These are phyloP conservation scores for Vollenhovia emeryi DNA, from an alignment of 1,140 invertebrate species.

Conservation along the genomic window DNA sequence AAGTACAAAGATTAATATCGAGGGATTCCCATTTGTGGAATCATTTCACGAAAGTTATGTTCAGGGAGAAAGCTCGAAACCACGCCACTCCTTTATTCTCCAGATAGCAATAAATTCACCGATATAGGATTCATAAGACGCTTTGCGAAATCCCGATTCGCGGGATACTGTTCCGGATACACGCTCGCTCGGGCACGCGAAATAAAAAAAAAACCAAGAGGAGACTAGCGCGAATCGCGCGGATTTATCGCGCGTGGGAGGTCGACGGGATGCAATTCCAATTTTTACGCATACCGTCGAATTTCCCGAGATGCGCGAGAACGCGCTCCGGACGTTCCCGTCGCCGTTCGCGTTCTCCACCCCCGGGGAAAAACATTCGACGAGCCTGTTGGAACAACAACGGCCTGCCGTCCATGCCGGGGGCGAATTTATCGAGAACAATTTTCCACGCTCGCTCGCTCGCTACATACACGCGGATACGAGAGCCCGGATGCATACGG, in stretches of 20 bases:
- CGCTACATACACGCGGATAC: background rate
- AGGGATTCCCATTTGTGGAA: background rate
- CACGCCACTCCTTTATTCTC: conserved; percentile 23
- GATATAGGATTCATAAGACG: conserved; percentile 32
- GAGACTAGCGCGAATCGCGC: background rate
- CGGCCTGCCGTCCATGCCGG: background rate
- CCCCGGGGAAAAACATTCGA: conserved; percentile 4
- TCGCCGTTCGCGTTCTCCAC: conserved; percentile 4
- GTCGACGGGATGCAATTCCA: background rate
- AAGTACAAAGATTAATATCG: conserved; percentile 12
- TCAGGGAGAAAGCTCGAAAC: background rate
- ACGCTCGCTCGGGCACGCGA: background rate
- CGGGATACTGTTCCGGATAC: background rate
- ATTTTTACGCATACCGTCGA: conserved; percentile 26
- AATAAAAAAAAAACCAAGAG: background rate
- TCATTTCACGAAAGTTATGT: conserved; percentile 6
- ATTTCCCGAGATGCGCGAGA: conserved; percentile 33
- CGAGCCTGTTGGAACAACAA: background rate
- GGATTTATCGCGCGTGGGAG: conserved; percentile 36
- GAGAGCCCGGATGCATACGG: conserved; percentile 30
- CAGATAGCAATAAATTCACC: conserved; percentile 33
- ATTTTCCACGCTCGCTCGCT: conserved; percentile 45
- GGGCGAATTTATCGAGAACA: conserved; percentile 62
- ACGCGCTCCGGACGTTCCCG: conserved; percentile 13
- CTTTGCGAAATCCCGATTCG: background rate